These are phyloP conservation scores for Spea bombifrons DNA, from an alignment of 2,113 vertebrate species.

Conservation along the genomic window DNA sequence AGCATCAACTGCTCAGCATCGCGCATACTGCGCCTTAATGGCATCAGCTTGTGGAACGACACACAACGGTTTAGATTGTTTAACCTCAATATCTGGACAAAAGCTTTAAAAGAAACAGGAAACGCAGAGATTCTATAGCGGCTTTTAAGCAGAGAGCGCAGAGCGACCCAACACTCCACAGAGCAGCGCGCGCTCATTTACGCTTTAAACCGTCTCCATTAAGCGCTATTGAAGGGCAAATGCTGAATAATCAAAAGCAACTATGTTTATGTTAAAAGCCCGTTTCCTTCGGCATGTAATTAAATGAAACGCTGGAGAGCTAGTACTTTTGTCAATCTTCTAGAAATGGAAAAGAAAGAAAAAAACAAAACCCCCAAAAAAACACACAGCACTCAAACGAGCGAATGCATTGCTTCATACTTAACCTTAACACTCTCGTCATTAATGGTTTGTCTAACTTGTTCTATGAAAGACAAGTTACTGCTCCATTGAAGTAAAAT, in stretches of 20 bases:
- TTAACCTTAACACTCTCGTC: constrained; percentile 90
- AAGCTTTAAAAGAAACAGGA: constrained; percentile 64
- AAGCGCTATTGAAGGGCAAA: constrained; percentile 87
- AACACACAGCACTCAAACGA: constrained; percentile 89
- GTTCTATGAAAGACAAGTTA: constrained; percentile 84
- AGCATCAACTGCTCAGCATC: not conserved
- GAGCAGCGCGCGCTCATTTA: constrained; percentile 79
- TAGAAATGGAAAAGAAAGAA: constrained; percentile 83
- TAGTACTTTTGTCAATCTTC: constrained; percentile 89
- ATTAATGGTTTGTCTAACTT: constrained; percentile 92
- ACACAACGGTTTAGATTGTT: constrained; percentile 59
- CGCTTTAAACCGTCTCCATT: constrained; percentile 86
- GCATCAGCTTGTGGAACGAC: constrained; percentile 54
- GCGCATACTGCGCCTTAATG: constrained; percentile 52
- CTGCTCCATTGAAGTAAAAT: constrained; percentile 95
- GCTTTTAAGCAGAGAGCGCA: constrained; percentile 72
- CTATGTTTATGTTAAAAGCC: constrained; percentile 98
- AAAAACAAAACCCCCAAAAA: constrained; percentile 41
- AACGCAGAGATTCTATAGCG: constrained; percentile 58
- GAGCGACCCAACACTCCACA: constrained; percentile 72
- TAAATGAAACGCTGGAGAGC: constrained; percentile 90
- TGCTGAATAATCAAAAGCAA: constrained; percentile 84
- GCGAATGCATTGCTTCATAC: constrained; percentile 86
- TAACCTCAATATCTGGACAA: constrained; percentile 64
- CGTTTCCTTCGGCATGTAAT: constrained; percentile 88